Evolutionary conservation across 2,113 vertebrate genomes (phyloP).

Genomic region (Syrrhaptes paradoxus): DNA sequence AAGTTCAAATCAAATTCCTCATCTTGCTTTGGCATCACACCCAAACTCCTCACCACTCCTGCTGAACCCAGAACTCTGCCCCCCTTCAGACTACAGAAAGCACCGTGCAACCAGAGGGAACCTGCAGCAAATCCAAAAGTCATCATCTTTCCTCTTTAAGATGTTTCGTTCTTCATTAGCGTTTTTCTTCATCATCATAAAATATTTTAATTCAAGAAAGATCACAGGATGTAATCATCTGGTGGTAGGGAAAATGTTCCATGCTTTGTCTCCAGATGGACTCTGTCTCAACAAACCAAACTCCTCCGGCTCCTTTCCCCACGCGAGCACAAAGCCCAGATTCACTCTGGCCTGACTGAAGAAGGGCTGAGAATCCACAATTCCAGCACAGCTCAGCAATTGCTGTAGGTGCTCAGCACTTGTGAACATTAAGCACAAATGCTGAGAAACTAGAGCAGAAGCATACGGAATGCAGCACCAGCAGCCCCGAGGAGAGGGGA

Average conservation of each 20-base stretch:
- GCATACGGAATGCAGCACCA: background rate
- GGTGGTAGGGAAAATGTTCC: background rate
- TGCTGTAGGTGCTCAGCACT: background rate
- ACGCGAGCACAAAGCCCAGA: background rate
- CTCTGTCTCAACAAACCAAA: background rate
- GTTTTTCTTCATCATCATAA: background rate
- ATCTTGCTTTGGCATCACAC: background rate
- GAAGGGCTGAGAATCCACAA: background rate
- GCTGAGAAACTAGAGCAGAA: background rate
- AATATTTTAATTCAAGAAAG: background rate
- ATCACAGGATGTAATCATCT: background rate
- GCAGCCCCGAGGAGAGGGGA: background rate
- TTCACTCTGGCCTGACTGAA: background rate
- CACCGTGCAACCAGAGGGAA: background rate
- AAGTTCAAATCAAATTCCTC: background rate
- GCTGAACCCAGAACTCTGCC: background rate
- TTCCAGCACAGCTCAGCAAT: fast-evolving
- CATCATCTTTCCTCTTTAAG: background rate
- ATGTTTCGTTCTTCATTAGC: background rate
- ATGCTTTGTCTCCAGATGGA: background rate
- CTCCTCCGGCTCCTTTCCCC: background rate
- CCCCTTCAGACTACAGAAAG: background rate
- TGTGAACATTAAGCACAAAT: background rate
- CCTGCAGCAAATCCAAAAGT: background rate
- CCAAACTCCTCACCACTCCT: background rate